phyloP scores from a whole-genome alignment of 1,140 invertebrate genomes.

The Tetragonula clypearis region DNA sequence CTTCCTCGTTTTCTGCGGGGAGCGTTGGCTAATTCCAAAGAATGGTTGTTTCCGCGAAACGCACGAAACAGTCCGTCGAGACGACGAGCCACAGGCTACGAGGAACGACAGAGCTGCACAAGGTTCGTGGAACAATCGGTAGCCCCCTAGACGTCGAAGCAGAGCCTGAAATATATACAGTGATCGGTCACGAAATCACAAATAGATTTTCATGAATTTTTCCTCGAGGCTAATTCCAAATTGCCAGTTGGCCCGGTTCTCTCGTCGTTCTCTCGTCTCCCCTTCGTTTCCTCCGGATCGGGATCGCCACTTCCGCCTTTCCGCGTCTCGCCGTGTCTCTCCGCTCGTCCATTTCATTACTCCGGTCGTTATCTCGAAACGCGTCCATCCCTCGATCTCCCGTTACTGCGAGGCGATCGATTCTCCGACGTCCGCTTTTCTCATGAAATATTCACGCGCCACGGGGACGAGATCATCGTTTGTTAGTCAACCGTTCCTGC shows the following conservation, averaged over 20 bases:
- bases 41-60: not conserved
- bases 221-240: conserved; percentile 42
- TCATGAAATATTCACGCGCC: conserved; percentile 77
- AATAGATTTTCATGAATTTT: conserved; percentile 76
- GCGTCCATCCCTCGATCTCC: conserved; percentile 41
- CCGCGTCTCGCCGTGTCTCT: conserved; percentile 24
- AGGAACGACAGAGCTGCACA: conserved; percentile 3
- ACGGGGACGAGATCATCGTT: conserved; percentile 73
- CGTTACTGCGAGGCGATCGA: conserved; percentile 8
- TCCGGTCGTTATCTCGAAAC: conserved; percentile 31
- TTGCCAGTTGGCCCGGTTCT: conserved; percentile 53
- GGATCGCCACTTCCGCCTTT: not conserved
- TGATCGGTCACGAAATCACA: conserved; percentile 63
- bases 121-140: not conserved
- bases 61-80: not conserved
- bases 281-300: not conserved
- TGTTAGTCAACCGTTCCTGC: conserved; percentile 67
- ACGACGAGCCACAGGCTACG: not conserved
- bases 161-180: conserved; percentile 49
- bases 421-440: conserved; percentile 40
- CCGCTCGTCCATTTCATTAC: not conserved
- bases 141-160: not conserved
- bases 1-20: not conserved
- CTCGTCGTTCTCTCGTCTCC: not conserved
- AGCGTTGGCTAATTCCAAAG: not conserved